Base-by-base conservation (phyloP, 2,888 invertebrate species). In the Pristionchus fissidentatus region DNA sequence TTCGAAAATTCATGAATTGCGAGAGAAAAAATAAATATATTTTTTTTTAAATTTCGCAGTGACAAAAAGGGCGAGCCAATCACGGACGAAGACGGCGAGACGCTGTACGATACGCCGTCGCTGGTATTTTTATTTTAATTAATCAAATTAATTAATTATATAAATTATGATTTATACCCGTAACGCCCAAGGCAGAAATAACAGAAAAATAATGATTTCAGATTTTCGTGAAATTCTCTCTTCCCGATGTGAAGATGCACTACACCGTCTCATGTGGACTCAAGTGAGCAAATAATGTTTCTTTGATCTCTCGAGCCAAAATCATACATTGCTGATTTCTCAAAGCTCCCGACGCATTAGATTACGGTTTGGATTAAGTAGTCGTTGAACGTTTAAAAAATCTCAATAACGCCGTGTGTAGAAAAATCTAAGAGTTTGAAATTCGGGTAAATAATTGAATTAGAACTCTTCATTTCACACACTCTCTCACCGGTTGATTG, bases 1-100 rank as follows among this genome's bases (percentile, higher is more conserved):
- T n/a, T n/a, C n/a, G n/a, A n/a, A n/a, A n/a, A n/a, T n/a, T n/a
- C n/a, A n/a, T n/a, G n/a, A n/a, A n/a, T n/a, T n/a, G n/a, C n/a
- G n/a, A n/a, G n/a, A n/a, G n/a, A n/a, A n/a, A n/a, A n/a, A n/a
- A n/a, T n/a, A n/a, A n/a, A n/a, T n/a, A n/a, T n/a, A n/a, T n/a
- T n/a, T n/a, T n/a, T n/a, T n/a, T n/a, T n/a, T n/a, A n/a, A 62
- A 19, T 52, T 52, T 52, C n/a, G n/a, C 13, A 46, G 52, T 29
- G 52, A 77, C 49, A 32, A 15, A 32, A 15, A n/a, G n/a, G 81
- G 62, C 19, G 43, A 22, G 22, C 29, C 35, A 0, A 60, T 81
- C 19, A 81, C 81, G 19, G 81, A 81, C 19, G 81, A 81, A 22
- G 81, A 81, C 22, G 81, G 81, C 5, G 81, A 81, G 35, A 81